Conservation (phyloP, 2,888 invertebrate genomes). For the Branchinecta sandiegonensis region DNA sequence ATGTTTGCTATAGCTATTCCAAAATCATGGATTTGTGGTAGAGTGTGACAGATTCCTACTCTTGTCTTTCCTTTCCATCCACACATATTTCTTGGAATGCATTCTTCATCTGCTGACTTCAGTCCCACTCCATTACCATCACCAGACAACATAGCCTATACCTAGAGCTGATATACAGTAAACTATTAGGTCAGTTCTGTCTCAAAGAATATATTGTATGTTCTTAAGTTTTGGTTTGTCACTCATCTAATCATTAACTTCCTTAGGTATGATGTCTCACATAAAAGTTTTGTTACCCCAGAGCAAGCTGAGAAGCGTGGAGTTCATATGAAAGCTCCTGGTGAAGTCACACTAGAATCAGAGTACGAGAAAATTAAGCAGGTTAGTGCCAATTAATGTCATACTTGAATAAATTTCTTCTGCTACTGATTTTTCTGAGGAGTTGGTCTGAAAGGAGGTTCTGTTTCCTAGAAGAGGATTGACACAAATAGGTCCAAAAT, state of each 20-base stretch:
- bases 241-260: not conserved
- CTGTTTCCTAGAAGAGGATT: too few species aligned
- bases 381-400: conserved; percentile 27
- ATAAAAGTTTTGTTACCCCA: conserved; percentile 34
- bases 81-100: too few species aligned
- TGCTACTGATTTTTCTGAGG: too few species aligned
- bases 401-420: too few species aligned
- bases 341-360: conserved; percentile 54
- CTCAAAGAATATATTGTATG: too few species aligned
- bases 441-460: too few species aligned
- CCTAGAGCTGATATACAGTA: not conserved
- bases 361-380: conserved; percentile 56
- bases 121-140: not conserved
- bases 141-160: not conserved
- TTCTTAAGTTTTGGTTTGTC: not conserved
- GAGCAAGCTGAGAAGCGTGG: conserved; percentile 53
- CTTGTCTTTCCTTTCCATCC: too few species aligned
- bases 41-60: too few species aligned
- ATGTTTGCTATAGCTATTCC: too few species aligned
- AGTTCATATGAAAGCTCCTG: conserved; percentile 47
- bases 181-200: not conserved
- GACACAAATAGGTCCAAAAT: too few species aligned
- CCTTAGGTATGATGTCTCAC: not conserved
- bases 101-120: not conserved
- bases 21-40: too few species aligned